Evolutionary conservation across 2,797 vertebrate genomes (phyloP).

Genomic region (Vultur gryphus): DNA sequence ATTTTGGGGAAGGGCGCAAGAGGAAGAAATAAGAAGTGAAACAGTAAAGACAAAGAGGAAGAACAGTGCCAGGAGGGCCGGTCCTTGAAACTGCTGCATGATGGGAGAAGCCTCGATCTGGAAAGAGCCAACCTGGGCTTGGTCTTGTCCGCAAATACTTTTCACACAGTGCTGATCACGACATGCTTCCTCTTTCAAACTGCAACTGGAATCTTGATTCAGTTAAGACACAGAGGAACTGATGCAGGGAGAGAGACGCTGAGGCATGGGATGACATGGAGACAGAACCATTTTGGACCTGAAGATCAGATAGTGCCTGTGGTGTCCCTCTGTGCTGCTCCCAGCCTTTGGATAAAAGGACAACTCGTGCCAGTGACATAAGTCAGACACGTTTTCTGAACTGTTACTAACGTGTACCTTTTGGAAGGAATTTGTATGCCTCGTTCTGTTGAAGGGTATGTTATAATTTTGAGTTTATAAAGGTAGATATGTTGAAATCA

Average conservation of each 20-base stretch:
- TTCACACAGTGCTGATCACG: not conserved
- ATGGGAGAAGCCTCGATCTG: not conserved
- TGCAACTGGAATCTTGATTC: not conserved
- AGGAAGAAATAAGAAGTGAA: constrained; percentile 7
- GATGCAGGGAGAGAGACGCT: not conserved
- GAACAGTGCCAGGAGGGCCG: not conserved
- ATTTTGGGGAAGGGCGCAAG: not conserved
- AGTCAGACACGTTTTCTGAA: not conserved
- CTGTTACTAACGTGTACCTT: not conserved
- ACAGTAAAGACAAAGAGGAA: not conserved
- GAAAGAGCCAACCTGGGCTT: not conserved
- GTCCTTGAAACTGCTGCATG: not conserved
- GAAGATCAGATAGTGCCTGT: not conserved
- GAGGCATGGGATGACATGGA: not conserved
- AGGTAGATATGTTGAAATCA: not conserved
- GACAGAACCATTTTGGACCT: not conserved
- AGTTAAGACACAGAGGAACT: not conserved
- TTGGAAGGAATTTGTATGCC: not conserved
- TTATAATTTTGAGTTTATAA: not conserved
- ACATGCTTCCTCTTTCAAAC: not conserved
- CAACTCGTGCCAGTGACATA: not conserved
- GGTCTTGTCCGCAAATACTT: not conserved
- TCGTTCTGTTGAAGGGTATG: not conserved
- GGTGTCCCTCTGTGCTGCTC: not conserved
- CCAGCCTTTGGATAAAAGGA: not conserved